These are phyloP conservation scores for Halcyon chelicuti DNA, from an alignment of 2,797 vertebrate genomes.

Conservation along the genomic window DNA sequence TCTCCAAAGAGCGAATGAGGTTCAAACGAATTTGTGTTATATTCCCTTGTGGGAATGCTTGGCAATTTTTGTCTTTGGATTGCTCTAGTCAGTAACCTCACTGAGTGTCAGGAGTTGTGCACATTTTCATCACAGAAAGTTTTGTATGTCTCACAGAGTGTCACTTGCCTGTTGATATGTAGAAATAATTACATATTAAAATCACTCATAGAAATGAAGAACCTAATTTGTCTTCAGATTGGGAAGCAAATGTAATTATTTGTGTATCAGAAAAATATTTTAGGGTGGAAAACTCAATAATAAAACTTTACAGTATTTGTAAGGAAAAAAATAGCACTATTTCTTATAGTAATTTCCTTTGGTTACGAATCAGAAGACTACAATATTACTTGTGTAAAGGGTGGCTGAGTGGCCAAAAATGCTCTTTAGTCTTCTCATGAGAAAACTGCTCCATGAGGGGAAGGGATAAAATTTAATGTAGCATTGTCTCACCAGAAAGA, in stretches of 20 bases:
- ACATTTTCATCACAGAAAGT: not conserved
- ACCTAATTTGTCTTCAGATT: not conserved
- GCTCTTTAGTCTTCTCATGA: not conserved
- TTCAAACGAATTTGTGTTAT: not conserved
- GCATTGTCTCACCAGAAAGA: not conserved
- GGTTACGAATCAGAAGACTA: not conserved
- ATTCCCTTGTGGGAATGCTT: not conserved
- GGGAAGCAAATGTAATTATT: not conserved
- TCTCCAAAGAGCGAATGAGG: not conserved
- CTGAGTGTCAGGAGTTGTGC: not conserved
- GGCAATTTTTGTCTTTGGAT: constrained; percentile 1
- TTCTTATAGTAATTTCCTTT: not conserved
- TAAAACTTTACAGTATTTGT: not conserved
- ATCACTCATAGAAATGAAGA: not conserved
- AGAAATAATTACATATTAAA: not conserved
- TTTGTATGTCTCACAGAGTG: not conserved
- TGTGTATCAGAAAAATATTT: not conserved
- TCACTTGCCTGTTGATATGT: not conserved
- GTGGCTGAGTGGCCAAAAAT: not conserved
- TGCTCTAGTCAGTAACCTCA: constrained; percentile 18
- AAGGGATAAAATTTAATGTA: not conserved
- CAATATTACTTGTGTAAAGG: not conserved
- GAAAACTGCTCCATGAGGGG: not conserved
- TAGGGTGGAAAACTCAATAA: not conserved
- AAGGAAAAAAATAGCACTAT: not conserved